phyloP scores from a whole-genome alignment of 2,797 vertebrate species.

The Alectoris magna region DNA sequence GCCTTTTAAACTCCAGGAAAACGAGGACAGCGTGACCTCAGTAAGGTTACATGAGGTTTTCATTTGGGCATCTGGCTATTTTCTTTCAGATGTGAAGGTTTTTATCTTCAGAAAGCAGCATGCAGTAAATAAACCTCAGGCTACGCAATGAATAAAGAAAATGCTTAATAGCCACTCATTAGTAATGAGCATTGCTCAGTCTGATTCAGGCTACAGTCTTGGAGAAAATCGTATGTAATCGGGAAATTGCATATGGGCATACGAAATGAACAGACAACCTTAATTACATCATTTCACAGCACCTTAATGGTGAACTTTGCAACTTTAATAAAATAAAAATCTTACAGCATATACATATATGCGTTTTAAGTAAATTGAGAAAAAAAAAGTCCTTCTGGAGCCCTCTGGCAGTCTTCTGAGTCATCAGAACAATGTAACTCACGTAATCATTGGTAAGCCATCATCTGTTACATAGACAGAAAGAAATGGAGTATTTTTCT shows the following conservation, averaged over 20 bases:
- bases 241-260: background rate
- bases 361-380: background rate
- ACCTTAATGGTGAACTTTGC: background rate
- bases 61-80: background rate
- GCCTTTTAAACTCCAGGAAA: background rate
- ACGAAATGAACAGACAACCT: background rate
- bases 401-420: background rate
- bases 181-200: conserved; percentile 31
- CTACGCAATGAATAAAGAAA: conserved; percentile 45
- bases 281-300: background rate
- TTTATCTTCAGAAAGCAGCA: background rate
- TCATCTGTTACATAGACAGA: background rate
- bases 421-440: background rate
- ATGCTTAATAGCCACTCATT: conserved; percentile 45
- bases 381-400: background rate
- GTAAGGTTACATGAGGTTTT: background rate
- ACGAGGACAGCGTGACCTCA: background rate
- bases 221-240: background rate
- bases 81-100: conserved; percentile 3
- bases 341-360: background rate
- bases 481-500: background rate
- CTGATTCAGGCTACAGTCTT: background rate
- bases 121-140: background rate
- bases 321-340: background rate
- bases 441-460: background rate